Conservation (phyloP, 2,113 vertebrate genomes). For the Epinephelus lanceolatus region DNA sequence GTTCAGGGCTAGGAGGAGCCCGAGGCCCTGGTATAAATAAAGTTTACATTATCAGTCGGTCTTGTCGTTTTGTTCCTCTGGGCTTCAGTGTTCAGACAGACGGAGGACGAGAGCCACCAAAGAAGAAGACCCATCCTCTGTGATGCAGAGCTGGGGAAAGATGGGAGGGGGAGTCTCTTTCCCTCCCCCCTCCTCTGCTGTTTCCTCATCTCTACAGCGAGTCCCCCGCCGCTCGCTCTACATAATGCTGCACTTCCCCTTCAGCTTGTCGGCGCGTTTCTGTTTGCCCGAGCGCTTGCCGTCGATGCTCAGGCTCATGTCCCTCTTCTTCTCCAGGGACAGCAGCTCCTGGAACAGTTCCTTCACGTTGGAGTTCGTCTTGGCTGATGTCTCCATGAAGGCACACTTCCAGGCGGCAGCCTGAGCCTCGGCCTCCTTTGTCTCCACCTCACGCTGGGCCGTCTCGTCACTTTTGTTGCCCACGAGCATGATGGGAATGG, state of each 20-base stretch:
- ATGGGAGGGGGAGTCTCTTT: not conserved
- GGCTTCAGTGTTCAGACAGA: slow-evolving; percentile 42
- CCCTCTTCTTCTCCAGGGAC: slow-evolving; percentile 92
- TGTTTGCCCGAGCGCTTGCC: slow-evolving; percentile 92
- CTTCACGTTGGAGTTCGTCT: slow-evolving; percentile 95
- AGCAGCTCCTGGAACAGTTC: slow-evolving; percentile 97
- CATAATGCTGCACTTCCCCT: slow-evolving; percentile 95
- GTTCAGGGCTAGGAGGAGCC: slow-evolving; percentile 15
- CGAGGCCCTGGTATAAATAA: not conserved
- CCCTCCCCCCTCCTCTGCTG: not conserved
- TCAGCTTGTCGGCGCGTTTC: slow-evolving; percentile 92
- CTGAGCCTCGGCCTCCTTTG: slow-evolving; percentile 89
- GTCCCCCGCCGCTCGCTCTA: slow-evolving; percentile 64
- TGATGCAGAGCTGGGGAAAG: not conserved
- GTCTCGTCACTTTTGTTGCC: slow-evolving; percentile 96
- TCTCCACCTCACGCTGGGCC: slow-evolving; percentile 90
- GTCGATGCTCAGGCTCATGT: slow-evolving; percentile 93
- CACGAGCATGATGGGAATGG: slow-evolving; percentile 95
- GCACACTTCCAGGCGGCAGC: slow-evolving; percentile 93
- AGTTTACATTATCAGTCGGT: slow-evolving; percentile 4
- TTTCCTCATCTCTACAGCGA: slow-evolving; percentile 6
- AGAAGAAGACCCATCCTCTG: not conserved
- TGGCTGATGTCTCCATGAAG: slow-evolving; percentile 97
- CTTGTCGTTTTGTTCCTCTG: slow-evolving; percentile 41
- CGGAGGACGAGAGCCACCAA: slow-evolving; percentile 7